Evolutionary conservation across 2,113 vertebrate genomes (phyloP).

Genomic region (Eonycteris spelaea): DNA sequence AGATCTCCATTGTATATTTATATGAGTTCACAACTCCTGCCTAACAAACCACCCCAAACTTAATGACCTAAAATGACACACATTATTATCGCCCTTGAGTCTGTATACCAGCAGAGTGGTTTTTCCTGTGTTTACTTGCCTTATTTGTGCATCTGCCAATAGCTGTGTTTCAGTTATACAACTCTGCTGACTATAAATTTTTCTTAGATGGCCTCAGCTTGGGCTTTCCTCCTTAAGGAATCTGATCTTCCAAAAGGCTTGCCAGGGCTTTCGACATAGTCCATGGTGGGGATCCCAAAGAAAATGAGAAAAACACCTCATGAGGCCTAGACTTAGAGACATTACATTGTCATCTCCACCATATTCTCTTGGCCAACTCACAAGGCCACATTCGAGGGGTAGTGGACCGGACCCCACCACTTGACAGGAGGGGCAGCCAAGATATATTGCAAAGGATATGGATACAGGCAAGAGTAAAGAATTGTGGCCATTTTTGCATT

Average conservation of each 20-base stretch:
- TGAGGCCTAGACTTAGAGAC: neutral
- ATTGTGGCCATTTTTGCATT: neutral
- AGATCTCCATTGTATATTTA: neutral
- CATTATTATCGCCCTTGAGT: neutral
- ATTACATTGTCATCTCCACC: neutral
- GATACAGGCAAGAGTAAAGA: neutral
- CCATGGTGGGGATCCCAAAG: neutral
- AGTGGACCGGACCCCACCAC: neutral
- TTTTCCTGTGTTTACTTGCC: neutral
- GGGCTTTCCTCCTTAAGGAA: neutral
- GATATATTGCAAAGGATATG: neutral
- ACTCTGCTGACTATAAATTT: neutral
- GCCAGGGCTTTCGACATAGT: neutral
- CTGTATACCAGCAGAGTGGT: neutral
- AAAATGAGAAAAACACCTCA: neutral
- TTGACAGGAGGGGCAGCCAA: neutral
- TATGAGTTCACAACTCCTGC: neutral
- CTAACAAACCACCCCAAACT: neutral
- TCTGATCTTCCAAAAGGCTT: neutral
- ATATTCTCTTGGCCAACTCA: neutral
- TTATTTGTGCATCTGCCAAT: neutral
- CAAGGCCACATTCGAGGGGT: neutral
- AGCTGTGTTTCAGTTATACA: neutral
- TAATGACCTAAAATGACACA: neutral
- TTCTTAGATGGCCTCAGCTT: neutral